Evolutionary conservation across 2,888 invertebrate genomes (phyloP).

Genomic region (Himalopsyche tibetana): DNA sequence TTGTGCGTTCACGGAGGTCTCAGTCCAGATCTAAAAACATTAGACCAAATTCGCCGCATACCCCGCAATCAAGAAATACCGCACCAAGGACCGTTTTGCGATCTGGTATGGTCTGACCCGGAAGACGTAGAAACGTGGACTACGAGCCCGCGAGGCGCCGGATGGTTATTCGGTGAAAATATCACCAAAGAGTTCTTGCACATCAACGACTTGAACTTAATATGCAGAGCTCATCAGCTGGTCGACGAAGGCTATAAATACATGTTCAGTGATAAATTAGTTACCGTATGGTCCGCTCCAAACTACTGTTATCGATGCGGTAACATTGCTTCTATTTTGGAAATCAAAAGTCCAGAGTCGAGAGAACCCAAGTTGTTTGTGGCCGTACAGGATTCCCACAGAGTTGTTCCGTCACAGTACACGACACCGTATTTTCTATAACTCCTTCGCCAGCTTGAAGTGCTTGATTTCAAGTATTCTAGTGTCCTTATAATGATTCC

Average conservation of each 20-base stretch:
- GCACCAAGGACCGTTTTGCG: slow-evolving; percentile 98
- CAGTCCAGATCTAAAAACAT: slow-evolving; percentile 96
- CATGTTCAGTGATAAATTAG: slow-evolving; percentile 97
- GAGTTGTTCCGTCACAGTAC: slow-evolving; percentile 94
- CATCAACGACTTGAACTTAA: slow-evolving; percentile 93
- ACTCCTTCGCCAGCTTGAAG: slow-evolving; percentile 62
- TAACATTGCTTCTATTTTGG: slow-evolving; percentile 97
- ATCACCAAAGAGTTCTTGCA: slow-evolving; percentile 97
- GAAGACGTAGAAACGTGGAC: slow-evolving; percentile 97
- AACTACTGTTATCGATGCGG: slow-evolving; percentile 99
- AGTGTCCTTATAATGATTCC: slow-evolving; percentile 34
- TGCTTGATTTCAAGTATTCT: slow-evolving; percentile 20
- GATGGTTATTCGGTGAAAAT: slow-evolving; percentile 96
- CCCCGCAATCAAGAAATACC: slow-evolving; percentile 98
- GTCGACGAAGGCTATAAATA: slow-evolving; percentile 99
- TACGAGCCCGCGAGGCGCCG: slow-evolving; percentile 96
- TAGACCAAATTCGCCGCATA: slow-evolving; percentile 97
- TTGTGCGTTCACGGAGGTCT: slow-evolving; percentile 98
- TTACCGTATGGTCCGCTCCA: slow-evolving; percentile 99
- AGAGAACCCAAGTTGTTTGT: slow-evolving; percentile 91
- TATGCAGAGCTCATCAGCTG: slow-evolving; percentile 98
- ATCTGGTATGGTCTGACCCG: slow-evolving; percentile 99
- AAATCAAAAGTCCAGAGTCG: slow-evolving; percentile 88
- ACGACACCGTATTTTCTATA: slow-evolving; percentile 98
- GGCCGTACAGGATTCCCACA: slow-evolving; percentile 95